These are phyloP conservation scores for Ciconia maguari DNA, from an alignment of 2,113 vertebrate genomes.

Conservation along the genomic window DNA sequence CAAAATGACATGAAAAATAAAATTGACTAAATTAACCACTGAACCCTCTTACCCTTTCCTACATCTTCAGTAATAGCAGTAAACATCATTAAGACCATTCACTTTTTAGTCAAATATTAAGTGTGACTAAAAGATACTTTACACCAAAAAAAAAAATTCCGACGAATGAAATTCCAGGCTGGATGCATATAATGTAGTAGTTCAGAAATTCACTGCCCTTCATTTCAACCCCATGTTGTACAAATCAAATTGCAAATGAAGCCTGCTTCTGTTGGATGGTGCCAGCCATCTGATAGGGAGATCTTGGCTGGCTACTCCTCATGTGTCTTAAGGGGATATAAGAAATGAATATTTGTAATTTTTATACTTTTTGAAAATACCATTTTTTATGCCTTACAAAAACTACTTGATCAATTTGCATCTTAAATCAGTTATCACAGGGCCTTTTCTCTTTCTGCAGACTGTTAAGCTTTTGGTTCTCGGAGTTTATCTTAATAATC, in stretches of 20 bases:
- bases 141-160: neutral
- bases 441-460: neutral
- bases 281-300: constrained; percentile 24
- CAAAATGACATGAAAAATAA: neutral
- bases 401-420: constrained; percentile 1
- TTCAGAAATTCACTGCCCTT: constrained; percentile 4
- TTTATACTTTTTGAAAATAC: constrained; percentile 5
- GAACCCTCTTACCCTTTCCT: neutral
- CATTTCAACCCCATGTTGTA: neutral
- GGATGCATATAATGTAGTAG: neutral
- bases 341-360: constrained; percentile 16
- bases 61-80: neutral
- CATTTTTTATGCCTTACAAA: neutral
- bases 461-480: neutral
- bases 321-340: neutral
- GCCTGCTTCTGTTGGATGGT: neutral
- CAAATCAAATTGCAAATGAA: constrained; percentile 26
- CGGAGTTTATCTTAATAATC: neutral
- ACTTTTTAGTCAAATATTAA: neutral
- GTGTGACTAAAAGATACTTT: neutral
- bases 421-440: neutral
- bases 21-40: neutral
- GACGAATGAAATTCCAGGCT: neutral
- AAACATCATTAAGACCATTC: neutral
- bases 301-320: constrained; percentile 11